Evolutionary conservation across 2,888 invertebrate genomes (phyloP).

Genomic region (Thymelicus lineola): DNA sequence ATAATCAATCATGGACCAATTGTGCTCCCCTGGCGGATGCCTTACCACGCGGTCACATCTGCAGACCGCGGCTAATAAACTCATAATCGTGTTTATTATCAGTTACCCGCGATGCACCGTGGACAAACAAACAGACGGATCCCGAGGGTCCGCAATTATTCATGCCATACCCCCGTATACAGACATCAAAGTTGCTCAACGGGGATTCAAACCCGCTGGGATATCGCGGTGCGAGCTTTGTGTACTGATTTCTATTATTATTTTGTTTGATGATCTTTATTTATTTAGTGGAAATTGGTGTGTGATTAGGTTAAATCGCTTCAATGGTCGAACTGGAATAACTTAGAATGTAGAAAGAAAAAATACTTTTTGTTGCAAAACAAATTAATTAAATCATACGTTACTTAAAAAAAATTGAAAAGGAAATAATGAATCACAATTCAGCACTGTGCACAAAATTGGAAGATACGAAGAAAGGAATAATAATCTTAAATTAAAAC

Average conservation of each 20-base stretch:
- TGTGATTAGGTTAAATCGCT: slow-evolving; percentile 9
- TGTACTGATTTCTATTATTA: slow-evolving; percentile 48
- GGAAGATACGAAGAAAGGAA: no score
- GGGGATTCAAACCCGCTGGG: slow-evolving; percentile 47
- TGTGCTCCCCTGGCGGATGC: slow-evolving; percentile 12
- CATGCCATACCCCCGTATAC: slow-evolving; percentile 52
- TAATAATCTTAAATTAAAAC: no score
- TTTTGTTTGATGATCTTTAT: slow-evolving; percentile 42
- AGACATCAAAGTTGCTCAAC: slow-evolving; percentile 63
- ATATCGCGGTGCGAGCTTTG: slow-evolving; percentile 41
- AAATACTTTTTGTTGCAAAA: no score
- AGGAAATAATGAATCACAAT: no score
- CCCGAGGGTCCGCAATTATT: slow-evolving; percentile 62
- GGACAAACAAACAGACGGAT: slow-evolving; percentile 46
- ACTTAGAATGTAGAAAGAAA: not conserved
- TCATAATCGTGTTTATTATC: slow-evolving; percentile 76
- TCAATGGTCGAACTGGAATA: not conserved
- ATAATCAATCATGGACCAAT: slow-evolving; percentile 45
- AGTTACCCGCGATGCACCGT: slow-evolving; percentile 40
- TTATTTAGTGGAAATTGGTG: slow-evolving; percentile 43
- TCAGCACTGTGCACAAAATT: no score
- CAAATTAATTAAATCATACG: no score
- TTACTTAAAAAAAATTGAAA: no score
- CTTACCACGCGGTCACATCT: slow-evolving; percentile 52
- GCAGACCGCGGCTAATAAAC: slow-evolving; percentile 70